Conservation (phyloP, 2,113 vertebrate genomes). For the Forbesichthys agassizii region DNA sequence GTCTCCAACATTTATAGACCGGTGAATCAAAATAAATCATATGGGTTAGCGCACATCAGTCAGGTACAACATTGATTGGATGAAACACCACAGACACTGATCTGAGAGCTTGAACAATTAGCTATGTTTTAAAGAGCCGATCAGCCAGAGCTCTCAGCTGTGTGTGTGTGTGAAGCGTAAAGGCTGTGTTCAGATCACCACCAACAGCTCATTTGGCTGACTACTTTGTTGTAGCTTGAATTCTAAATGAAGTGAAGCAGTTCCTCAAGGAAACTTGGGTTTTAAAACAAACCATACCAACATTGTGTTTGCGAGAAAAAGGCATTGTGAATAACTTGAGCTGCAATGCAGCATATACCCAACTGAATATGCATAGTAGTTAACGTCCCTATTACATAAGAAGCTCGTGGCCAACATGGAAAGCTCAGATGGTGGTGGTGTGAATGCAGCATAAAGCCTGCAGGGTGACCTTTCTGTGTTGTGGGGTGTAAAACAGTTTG, state of each 20-base stretch:
- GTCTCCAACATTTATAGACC: conserved; percentile 25
- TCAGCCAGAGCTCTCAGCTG: background rate
- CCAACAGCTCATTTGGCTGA: background rate
- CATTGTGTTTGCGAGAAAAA: no score
- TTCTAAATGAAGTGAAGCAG: no score
- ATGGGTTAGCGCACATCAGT: conserved; percentile 21
- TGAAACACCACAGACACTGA: conserved; percentile 33
- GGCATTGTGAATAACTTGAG: no score
- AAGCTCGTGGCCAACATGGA: background rate
- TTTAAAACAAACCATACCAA: no score
- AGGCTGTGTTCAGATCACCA: conserved; percentile 3
- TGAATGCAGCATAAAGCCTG: background rate
- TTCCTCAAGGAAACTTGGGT: no score
- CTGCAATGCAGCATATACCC: no score
- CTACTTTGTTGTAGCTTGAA: no score
- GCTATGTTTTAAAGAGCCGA: no score
- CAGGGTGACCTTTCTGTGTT: background rate
- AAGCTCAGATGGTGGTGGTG: conserved; percentile 19
- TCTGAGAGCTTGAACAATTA: background rate
- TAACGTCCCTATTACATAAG: background rate
- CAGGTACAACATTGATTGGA: conserved; percentile 39
- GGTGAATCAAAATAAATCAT: conserved; percentile 41
- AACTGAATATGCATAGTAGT: no score
- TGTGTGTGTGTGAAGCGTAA: conserved; percentile 26
- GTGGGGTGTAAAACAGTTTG: background rate